A percentile compares a stretch with the other conserved stretches of the same genome.
Conservation (phyloP, 2,113 vertebrate genomes). For the Ceyx cyanopectus region DNA sequence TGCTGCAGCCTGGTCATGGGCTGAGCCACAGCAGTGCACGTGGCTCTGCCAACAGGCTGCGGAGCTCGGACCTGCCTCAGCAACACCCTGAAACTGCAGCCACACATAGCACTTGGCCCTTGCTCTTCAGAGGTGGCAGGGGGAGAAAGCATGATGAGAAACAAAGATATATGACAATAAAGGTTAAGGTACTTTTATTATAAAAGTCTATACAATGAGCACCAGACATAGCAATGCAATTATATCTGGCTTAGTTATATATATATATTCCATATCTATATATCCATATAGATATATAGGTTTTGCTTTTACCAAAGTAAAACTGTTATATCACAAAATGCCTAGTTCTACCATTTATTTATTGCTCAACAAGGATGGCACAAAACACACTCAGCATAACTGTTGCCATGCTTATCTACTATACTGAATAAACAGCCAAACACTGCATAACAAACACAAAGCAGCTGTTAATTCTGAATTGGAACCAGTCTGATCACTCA, state of each 20-base stretch:
- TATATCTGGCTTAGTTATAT: constrained; percentile 70
- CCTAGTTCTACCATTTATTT: constrained; percentile 85
- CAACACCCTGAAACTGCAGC: not conserved
- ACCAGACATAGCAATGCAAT: constrained; percentile 80
- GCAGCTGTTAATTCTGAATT: constrained; percentile 82
- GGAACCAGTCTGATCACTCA: constrained; percentile 79
- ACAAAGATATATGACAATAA: constrained; percentile 71
- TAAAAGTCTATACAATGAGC: constrained; percentile 85
- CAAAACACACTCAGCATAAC: constrained; percentile 82
- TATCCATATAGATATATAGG: constrained; percentile 75
- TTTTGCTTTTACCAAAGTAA: constrained; percentile 81
- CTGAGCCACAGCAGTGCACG: rapidly evolving
- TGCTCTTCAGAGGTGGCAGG: not conserved
- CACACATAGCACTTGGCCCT: rapidly evolving
- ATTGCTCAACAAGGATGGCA: constrained; percentile 90
- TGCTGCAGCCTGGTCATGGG: not conserved
- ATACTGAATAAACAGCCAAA: constrained; percentile 83
- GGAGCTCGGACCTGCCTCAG: rapidly evolving
- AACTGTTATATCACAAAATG: constrained; percentile 79
- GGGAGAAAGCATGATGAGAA: constrained; percentile 35
- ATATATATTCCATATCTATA: constrained; percentile 81
- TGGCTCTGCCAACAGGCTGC: not conserved
- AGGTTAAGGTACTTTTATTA: constrained; percentile 84
- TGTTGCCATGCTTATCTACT: constrained; percentile 86
- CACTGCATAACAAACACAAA: constrained; percentile 81